Evolutionary conservation across 2,797 vertebrate species (phyloP).

Genomic region (Pangasius mekongensis): DNA sequence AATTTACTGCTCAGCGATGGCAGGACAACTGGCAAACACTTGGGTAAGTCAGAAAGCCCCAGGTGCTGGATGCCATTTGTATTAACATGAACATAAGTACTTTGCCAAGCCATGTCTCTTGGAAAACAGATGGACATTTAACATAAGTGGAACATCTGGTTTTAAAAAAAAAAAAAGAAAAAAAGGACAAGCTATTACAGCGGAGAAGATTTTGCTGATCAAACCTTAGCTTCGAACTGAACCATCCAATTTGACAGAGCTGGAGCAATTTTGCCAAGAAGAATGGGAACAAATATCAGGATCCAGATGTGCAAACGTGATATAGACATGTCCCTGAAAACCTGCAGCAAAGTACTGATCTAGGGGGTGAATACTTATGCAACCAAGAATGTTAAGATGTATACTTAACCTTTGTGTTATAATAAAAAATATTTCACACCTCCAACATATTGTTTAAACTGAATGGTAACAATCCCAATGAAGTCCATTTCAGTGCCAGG

Average conservation of each 20-base stretch:
- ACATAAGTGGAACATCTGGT: slow-evolving; percentile 46
- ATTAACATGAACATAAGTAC: slow-evolving; percentile 54
- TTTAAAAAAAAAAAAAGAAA: slow-evolving; percentile 24
- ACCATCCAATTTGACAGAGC: slow-evolving; percentile 23
- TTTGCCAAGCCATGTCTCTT: slow-evolving; percentile 45
- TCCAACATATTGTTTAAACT: neutral
- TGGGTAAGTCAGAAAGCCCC: slow-evolving; percentile 48
- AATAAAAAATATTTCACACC: neutral
- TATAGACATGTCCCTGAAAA: neutral
- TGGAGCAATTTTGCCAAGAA: neutral
- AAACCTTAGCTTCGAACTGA: slow-evolving; percentile 17
- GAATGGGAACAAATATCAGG: slow-evolving; percentile 4
- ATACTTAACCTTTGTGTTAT: neutral
- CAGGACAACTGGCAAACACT: slow-evolving; percentile 53
- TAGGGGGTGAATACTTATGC: slow-evolving; percentile 2
- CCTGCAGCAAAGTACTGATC: neutral
- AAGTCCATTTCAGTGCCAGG: neutral
- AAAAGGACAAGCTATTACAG: slow-evolving; percentile 29
- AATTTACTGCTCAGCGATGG: slow-evolving; percentile 46
- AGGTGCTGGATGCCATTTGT: slow-evolving; percentile 60
- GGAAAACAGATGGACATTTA: slow-evolving; percentile 57
- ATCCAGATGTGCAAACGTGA: slow-evolving; percentile 28
- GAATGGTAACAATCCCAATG: neutral
- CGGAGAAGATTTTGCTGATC: slow-evolving; percentile 37
- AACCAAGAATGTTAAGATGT: neutral